Base-by-base conservation (phyloP, 2,113 vertebrate species). In the Tetrao urogallus region DNA sequence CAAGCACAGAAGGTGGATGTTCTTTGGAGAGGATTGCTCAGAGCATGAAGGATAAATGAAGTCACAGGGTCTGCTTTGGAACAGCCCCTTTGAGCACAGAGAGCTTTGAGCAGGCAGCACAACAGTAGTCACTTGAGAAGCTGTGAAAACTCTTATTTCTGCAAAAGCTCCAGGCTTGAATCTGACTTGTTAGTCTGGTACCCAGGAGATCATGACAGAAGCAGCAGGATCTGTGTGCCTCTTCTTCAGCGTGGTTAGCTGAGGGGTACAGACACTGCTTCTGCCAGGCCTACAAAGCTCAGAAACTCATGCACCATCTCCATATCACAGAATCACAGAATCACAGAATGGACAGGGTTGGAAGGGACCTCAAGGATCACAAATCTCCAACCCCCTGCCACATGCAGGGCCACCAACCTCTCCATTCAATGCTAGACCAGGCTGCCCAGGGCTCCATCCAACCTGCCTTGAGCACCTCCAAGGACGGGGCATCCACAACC, bases 241-340 rank as follows among this genome's bases (percentile, higher is more conserved):
- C 28, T 40, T 45, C 43, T 47, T 14, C 81, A 72, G 48, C 10
- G 3, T 1, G 14, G 14, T 30, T 32, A 67, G 27, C 34, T 19
- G 32, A 24, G 54, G 22, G 34, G 13, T 36, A 8, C n/a, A 47
- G 48, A 48, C 50, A 3, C 12, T 32, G 4, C n/a, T 70, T 43
- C 66, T 42, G 48, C 60, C 74, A 22, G 13, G 8, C 16, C 38
- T 9, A 38, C 5, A 11, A 50, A 60, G 50, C 19, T 10, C 28
- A 72, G 64, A 14, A 57, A 38, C 15, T 43, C 32, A 32, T 3
- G 4, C 16, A n/a, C 0, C 0, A 66, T 32, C 38, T n/a, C 30
- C 8, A 18, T 38, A 38, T 38, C 38, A 38, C 38, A 38, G 38
- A 38, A 38, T 38, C 36, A 38, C 36, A 36, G 36, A 36, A 36